Evolutionary conservation across 2,113 vertebrate species (phyloP).

Genomic region (Spheniscus mendiculus): DNA sequence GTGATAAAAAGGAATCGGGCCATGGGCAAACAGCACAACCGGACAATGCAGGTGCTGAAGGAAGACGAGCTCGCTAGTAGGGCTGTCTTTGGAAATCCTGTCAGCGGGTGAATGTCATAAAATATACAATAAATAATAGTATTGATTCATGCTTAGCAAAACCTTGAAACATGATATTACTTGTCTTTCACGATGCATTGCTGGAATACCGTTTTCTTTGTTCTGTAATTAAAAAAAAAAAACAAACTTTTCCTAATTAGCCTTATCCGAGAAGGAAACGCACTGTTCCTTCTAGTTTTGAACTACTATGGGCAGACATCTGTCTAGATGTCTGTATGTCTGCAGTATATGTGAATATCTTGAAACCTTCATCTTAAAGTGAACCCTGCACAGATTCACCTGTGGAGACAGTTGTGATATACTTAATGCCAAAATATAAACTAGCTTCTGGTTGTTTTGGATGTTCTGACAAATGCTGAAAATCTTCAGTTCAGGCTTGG

Average conservation of each 20-base stretch:
- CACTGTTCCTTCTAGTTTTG: not conserved
- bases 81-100: not conserved
- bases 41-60: not conserved
- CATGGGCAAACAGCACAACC: fast-evolving
- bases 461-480: not conserved
- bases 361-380: not conserved
- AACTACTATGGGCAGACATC: not conserved
- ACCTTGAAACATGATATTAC: not conserved
- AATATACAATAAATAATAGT: not conserved
- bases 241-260: not conserved
- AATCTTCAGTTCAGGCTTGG: not conserved
- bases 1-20: not conserved
- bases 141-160: not conserved
- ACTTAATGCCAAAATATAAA: not conserved
- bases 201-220: not conserved
- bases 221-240: not conserved
- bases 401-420: not conserved
- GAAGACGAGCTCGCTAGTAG: not conserved
- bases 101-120: not conserved
- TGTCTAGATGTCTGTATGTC: not conserved
- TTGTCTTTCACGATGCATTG: not conserved
- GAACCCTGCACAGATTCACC: not conserved
- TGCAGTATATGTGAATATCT: not conserved
- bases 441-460: not conserved
- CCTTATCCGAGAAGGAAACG: not conserved